Percentiles rank a stretch among this genome's conserved stretches.
These are phyloP conservation scores for Druceiella hillmani DNA, from an alignment of 2,888 invertebrate species.

Conservation along the genomic window DNA sequence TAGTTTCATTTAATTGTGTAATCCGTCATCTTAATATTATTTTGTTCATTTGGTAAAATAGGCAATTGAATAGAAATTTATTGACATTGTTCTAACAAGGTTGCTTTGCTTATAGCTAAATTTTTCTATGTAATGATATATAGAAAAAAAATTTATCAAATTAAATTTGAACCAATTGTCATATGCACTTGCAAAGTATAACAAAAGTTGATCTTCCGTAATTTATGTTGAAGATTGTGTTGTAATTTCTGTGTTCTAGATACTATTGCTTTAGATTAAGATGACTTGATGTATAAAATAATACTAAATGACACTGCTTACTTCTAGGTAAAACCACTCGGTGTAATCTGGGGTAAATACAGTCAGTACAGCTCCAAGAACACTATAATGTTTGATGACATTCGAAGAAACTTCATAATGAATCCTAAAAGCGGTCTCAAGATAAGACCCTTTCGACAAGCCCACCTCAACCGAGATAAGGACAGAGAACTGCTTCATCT, in stretches of 20 bases:
- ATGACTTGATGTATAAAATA: neutral
- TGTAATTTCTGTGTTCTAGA: neutral
- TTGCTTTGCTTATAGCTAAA: too few species aligned
- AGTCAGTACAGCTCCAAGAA: slow-evolving; percentile 84
- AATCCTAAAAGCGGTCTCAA: slow-evolving; percentile 91
- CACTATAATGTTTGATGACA: slow-evolving; percentile 98
- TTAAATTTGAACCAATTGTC: too few species aligned
- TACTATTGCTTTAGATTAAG: neutral
- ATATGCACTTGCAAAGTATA: too few species aligned
- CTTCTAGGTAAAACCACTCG: slow-evolving; percentile 82
- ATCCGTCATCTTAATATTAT: too few species aligned
- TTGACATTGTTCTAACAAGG: too few species aligned
- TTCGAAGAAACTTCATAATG: slow-evolving; percentile 94
- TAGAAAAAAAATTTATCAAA: too few species aligned
- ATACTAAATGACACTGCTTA: slow-evolving; percentile 25
- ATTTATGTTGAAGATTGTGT: too few species aligned
- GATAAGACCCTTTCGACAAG: slow-evolving; percentile 87
- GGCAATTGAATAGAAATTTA: too few species aligned
- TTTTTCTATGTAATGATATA: too few species aligned
- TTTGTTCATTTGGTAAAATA: too few species aligned
- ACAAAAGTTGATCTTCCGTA: too few species aligned
- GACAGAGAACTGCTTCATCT: slow-evolving; percentile 80
- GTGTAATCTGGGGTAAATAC: slow-evolving; percentile 95
- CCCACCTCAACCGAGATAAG: slow-evolving; percentile 78
- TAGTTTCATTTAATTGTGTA: too few species aligned